Evolutionary conservation across 2,888 invertebrate species (phyloP).

Genomic region (Taphrorychus bicolor): DNA sequence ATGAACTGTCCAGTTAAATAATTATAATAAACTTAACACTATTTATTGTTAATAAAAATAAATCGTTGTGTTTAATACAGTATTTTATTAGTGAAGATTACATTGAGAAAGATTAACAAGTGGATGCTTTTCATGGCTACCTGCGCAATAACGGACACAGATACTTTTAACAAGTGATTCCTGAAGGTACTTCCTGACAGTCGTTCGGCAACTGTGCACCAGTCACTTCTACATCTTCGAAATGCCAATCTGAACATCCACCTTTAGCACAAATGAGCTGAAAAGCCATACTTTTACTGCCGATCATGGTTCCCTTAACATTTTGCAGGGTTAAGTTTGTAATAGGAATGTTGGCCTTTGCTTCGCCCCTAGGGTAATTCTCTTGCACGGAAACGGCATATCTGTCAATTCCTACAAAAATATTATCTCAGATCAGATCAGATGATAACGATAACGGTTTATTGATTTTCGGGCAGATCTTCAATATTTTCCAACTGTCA

Average conservation of each 20-base stretch:
- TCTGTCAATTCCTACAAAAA: constrained; percentile 39
- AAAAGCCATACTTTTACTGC: constrained; percentile 30
- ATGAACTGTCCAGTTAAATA: no score
- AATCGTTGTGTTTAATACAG: no score
- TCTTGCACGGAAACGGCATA: constrained; percentile 42
- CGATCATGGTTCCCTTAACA: constrained; percentile 38
- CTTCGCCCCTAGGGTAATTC: constrained; percentile 41
- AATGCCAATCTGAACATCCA: constrained; percentile 43
- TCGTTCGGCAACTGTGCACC: constrained; percentile 26
- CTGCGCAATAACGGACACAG: no score
- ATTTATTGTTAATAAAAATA: no score
- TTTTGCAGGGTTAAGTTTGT: constrained; percentile 39
- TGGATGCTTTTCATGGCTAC: no score
- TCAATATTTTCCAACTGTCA: no score
- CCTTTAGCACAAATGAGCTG: constrained; percentile 40
- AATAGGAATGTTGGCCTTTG: constrained; percentile 43
- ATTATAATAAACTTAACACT: no score
- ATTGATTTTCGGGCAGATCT: no score
- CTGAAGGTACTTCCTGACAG: constrained; percentile 39
- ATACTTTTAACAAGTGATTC: constrained; percentile 41
- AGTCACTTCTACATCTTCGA: constrained; percentile 37
- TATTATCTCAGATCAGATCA: no score
- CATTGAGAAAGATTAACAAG: no score
- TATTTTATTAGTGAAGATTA: no score
- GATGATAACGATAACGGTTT: no score